Evolutionary conservation across 2,888 invertebrate species (phyloP), one percentile per base, ranked within the genome.

Genomic region (Watsonalla binaria): DNA sequence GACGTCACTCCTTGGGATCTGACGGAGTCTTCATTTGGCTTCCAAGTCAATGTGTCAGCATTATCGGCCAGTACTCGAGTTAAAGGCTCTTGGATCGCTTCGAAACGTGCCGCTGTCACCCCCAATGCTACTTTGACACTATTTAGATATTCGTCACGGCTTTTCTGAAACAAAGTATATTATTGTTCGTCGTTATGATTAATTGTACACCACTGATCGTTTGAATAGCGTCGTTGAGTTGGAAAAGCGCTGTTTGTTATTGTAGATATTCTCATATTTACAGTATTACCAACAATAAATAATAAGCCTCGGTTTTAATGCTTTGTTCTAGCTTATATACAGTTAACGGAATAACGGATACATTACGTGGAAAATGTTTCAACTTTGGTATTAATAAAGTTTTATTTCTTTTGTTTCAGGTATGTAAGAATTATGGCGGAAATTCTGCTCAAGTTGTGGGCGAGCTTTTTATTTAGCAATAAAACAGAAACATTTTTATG

Each of bases 1-100:
- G 83, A 80, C 82, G 83, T 83, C 78, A 78, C 68, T 74, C 75
- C 74, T 68, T 70, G 75, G 76, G 68, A 74, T 76, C 74, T 75
- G 67, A 71, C 72, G 66, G 69, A 63, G 71, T 67, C 70, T 74
- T 74, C 75, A 74, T 76, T 80, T 76, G 83, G 77, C 79, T 71
- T 72, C 74, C 74, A 76, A 79, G 78, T 70, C 71, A 72, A 71
- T 70, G 76, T 65, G 86, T 87, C 87, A 87, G 87, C 86, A 72
- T 70, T 83, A 72, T 71, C 73, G 71, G 72, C 65, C 65, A 65
- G 62, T 59, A 68, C 58, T 58, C 51, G 46, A 55, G 65, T 68
- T 60, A 70, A 71, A 63, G 72, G 71, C 76, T 65, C 82, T 83
- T 74, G 76, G 76, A 74, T 70, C 67, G 57, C 73, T 48, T 13